Base-by-base conservation (phyloP, 2,888 invertebrate species). In the Helobdella robusta region DNA sequence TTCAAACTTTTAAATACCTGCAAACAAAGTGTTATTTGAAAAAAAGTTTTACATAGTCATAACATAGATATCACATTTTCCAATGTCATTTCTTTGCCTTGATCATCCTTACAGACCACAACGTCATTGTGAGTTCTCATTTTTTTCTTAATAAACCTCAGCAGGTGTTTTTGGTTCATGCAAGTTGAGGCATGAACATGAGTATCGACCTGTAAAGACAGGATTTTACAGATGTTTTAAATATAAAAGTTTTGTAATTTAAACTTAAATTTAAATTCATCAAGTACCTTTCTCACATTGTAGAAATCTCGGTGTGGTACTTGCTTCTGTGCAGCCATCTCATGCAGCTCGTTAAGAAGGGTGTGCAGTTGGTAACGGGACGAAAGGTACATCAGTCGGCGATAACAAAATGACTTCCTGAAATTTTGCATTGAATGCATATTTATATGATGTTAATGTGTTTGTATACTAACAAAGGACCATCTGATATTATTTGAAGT, bases 111-210 rank as follows among this genome's bases (percentile, higher is more conserved):
- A 59, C 75, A 75, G 25, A 91, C 91, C 15, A 86, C 84, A 81
- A 92, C 92, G 72, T 92, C 87, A 0, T 89, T 86, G 75, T 89
- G 87, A 67, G 86, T 92, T 81, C 94, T 95, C 73, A 98, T 82
- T 0, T 91, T 91, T 81, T 95, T 95, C 83, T 98, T 98, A 76
- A 98, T 98, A 81, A 98, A 98, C 50, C 98, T 87, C 70, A 99
- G 82, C 72, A 99, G 81, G 78, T 98, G 98, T 78, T 98, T 99
- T 81, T 98, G 98, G 81, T 98, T 99, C 98, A 98, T 98, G 80
- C 94, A 94, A 0, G 94, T 94, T 0, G 98, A 93, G 0, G 95
- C 98, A 82, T 99, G 98, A 75, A 98, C 94, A 83, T 98, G 98
- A 54, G 97, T 99, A 79, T 98, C 98, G 73, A 99, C 97, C 86